Evolutionary conservation across 1,140 invertebrate genomes (phyloP), one percentile per base, ranked within the genome.

Genomic region (Drosophila orena): DNA sequence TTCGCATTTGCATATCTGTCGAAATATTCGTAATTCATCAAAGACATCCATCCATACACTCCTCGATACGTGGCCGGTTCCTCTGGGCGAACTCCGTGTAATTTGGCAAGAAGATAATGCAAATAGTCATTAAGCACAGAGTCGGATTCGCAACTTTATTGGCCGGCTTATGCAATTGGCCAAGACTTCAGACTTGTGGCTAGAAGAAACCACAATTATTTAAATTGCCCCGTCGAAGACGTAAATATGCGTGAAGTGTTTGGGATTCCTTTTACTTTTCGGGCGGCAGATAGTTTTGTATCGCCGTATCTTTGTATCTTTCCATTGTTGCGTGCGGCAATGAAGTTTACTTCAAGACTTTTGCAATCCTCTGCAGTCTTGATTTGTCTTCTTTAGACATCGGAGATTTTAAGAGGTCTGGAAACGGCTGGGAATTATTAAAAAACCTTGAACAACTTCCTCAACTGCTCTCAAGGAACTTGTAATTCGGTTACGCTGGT

Each of bases 201-300:
- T 74, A 85, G 71, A 88, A 81, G 81, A 78, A 78, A 85, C 84
- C 85, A 85, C 81, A 89, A 89, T 89, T 85, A 89, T 90, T 78
- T 78, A 81, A 90, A 80, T 84, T 85, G 65, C 81, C 54, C 70
- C 61, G 65, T 50, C 52, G 73, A 70, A 70, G 64, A 70, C 44
- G 20, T 47, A 66, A 68, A 79, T 75, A 79, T 86, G 83, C 79
- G 79, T 81, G 56, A 58, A 61, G 58, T 49, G 70, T 47, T 22
- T 60, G 74, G 34, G 37, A 50, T 47, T 77, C 79, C 83, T 83
- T 77, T 88, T 88, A 86, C 83, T 72, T 88, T 77, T 49, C 76
- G 43, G 54, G 46, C 50, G 37, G 14, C 77, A 73, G 70, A 66
- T 56, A 59, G 27, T 77, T 81, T n/a, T 7, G 42, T 52, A 56